Conservation (phyloP, 2,113 vertebrate genomes). For the Carettochelys insculpta region DNA sequence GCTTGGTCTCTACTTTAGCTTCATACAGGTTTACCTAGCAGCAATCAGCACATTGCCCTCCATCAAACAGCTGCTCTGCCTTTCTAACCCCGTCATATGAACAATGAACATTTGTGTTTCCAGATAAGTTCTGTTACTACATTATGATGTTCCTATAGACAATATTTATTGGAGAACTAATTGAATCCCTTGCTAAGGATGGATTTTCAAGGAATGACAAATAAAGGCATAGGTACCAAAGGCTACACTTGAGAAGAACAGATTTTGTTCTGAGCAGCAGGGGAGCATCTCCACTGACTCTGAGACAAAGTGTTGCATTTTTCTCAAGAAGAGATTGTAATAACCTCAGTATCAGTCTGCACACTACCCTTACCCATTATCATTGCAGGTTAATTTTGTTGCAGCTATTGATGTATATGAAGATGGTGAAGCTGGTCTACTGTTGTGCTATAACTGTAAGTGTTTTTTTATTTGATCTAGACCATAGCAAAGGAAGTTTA, state of each 20-base stretch:
- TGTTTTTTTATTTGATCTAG: constrained; percentile 25
- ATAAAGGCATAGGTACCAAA: not conserved
- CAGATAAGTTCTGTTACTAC: not conserved
- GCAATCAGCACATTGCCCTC: not conserved
- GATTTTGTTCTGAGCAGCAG: not conserved
- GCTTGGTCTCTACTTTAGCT: too few species aligned
- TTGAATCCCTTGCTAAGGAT: not conserved
- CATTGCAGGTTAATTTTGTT: constrained; percentile 95
- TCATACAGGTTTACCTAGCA: not conserved
- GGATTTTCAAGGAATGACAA: not conserved
- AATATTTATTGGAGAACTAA: not conserved
- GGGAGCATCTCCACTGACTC: not conserved
- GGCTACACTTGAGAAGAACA: not conserved
- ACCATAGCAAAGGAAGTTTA: not conserved
- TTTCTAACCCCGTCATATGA: too few species aligned
- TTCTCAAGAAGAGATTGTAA: not conserved
- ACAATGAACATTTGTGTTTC: not conserved
- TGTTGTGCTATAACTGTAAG: constrained; percentile 98
- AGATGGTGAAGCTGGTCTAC: constrained; percentile 97
- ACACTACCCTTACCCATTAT: constrained; percentile 53
- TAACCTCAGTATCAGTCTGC: not conserved
- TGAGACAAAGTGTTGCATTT: not conserved
- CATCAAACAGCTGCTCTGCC: too few species aligned
- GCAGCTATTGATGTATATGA: constrained; percentile 98
- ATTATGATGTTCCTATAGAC: not conserved